phyloP scores from a whole-genome alignment of 2,888 invertebrate species.

The Zygogramma bicolorata region DNA sequence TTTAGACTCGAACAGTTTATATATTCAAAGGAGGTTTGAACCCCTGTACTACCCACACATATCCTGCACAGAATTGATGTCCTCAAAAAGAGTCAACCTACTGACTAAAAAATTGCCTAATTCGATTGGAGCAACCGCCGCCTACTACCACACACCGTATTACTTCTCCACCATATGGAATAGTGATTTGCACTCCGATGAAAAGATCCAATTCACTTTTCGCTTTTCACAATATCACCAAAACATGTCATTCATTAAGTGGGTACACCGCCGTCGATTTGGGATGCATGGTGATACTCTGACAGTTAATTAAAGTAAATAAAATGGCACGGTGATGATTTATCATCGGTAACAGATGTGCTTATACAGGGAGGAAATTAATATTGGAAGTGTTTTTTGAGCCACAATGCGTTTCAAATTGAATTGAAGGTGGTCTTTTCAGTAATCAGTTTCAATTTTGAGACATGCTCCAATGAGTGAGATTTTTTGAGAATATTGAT shows the following conservation, averaged over 20 bases:
- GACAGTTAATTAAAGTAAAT: conserved; percentile 42
- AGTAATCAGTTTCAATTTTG: too few relatives aligned
- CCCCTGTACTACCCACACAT: too few relatives aligned
- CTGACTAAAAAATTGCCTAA: too few relatives aligned
- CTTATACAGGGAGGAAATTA: conserved; percentile 29
- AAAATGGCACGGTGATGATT: conserved; percentile 32
- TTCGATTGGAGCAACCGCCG: neutral
- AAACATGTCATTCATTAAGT: conserved; percentile 54
- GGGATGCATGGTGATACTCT: conserved; percentile 23
- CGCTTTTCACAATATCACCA: conserved; percentile 53
- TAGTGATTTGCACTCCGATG: conserved; percentile 56
- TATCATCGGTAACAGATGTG: conserved; percentile 40
- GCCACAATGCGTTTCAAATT: conserved; percentile 28
- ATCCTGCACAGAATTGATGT: too few relatives aligned
- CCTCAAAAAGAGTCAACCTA: too few relatives aligned
- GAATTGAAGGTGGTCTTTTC: conserved; percentile 24
- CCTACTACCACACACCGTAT: conserved; percentile 56
- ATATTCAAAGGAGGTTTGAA: too few relatives aligned
- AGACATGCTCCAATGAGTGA: too few relatives aligned
- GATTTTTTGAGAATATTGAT: too few relatives aligned
- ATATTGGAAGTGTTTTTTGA: conserved; percentile 33
- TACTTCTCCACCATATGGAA: conserved; percentile 61
- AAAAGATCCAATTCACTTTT: conserved; percentile 49
- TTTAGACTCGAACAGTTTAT: too few relatives aligned
- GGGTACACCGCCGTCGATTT: conserved; percentile 22